phyloP scores from a whole-genome alignment of 1,140 invertebrate species.

The Galleria mellonella region DNA sequence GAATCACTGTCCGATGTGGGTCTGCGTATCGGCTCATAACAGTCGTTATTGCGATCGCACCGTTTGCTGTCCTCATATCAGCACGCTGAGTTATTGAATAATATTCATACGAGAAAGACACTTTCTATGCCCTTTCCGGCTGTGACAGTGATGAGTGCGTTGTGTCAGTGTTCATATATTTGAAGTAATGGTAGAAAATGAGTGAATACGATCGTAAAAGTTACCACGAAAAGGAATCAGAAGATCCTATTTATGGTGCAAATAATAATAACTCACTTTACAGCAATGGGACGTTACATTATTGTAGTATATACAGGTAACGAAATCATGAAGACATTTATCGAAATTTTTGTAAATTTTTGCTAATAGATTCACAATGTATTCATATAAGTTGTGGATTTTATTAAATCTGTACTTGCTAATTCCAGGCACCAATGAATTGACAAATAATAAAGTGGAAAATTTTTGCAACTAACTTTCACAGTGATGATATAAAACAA shows the following conservation, averaged over 20 bases:
- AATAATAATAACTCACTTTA: constrained; percentile 70
- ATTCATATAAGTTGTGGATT: too few relatives aligned
- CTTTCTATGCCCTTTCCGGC: background rate
- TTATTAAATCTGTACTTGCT: too few relatives aligned
- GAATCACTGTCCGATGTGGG: constrained; percentile 31
- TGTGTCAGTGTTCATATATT: background rate
- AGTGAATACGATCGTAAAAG: constrained; percentile 51
- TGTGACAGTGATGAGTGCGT: constrained; percentile 12
- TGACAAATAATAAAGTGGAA: too few relatives aligned
- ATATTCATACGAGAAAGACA: constrained; percentile 38
- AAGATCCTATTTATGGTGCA: constrained; percentile 45
- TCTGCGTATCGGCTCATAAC: constrained; percentile 30
- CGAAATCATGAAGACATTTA: too few relatives aligned
- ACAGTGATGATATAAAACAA: too few relatives aligned
- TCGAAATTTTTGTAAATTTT: too few relatives aligned
- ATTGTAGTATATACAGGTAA: constrained; percentile 73
- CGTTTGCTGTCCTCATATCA: constrained; percentile 59
- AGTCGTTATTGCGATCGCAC: constrained; percentile 48
- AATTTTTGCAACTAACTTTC: too few relatives aligned
- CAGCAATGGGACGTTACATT: constrained; percentile 64
- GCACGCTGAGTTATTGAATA: constrained; percentile 56
- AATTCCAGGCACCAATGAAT: too few relatives aligned
- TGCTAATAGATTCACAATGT: too few relatives aligned
- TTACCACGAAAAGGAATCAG: constrained; percentile 46
- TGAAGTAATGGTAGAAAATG: constrained; percentile 33